These are phyloP conservation scores for Galagoides demidoff DNA, from an alignment of 2,797 vertebrate species.

Conservation along the genomic window DNA sequence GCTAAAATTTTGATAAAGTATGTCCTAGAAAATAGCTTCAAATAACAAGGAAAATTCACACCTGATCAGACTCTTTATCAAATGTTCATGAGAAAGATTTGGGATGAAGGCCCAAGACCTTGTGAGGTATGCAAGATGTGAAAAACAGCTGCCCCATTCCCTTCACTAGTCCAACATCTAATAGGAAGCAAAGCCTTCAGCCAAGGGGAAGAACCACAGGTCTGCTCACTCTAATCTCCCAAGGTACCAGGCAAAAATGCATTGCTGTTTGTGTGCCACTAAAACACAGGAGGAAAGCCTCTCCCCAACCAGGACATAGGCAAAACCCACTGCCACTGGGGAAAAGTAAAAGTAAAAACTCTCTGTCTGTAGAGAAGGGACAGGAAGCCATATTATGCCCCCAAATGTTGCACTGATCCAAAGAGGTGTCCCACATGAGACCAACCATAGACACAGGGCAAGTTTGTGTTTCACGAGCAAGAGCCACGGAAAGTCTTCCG, in stretches of 20 bases:
- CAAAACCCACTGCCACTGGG: not conserved
- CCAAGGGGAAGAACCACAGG: not conserved
- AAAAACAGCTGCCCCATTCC: not conserved
- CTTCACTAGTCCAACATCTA: not conserved
- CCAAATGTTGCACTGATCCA: not conserved
- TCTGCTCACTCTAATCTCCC: not conserved
- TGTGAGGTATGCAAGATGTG: not conserved
- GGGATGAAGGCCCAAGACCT: not conserved
- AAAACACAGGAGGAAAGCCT: not conserved
- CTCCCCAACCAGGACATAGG: not conserved
- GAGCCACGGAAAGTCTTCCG: not conserved
- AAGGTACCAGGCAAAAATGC: not conserved
- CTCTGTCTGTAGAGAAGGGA: rapidly evolving
- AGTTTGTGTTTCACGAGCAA: not conserved
- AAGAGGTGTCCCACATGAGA: not conserved
- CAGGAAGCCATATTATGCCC: not conserved
- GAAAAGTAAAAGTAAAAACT: not conserved
- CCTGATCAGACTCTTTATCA: not conserved
- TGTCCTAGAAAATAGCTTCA: not conserved
- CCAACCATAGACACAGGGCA: not conserved
- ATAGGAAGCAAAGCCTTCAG: not conserved
- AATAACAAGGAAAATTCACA: not conserved
- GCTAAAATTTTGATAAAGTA: not conserved
- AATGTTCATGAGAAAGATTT: not conserved
- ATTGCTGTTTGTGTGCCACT: not conserved